These are phyloP conservation scores for Lysandra coridon DNA, from an alignment of 2,888 invertebrate genomes.

Conservation along the genomic window DNA sequence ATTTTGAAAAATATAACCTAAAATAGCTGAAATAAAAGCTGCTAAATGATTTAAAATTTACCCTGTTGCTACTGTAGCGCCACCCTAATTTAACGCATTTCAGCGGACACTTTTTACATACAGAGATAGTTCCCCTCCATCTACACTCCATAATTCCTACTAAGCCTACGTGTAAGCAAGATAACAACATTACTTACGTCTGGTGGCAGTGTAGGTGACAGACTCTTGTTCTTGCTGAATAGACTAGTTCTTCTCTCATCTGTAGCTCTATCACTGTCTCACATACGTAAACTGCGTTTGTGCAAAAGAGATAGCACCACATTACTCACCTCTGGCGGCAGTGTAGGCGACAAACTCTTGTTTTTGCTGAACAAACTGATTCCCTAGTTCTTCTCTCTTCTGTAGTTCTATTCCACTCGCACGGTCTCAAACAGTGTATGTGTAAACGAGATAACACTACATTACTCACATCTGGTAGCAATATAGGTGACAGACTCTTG, in stretches of 20 bases:
- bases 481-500: conserved; percentile 83
- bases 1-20: too few relatives aligned
- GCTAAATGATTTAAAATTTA: too few relatives aligned
- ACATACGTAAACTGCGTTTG: too few relatives aligned
- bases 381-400: conserved; percentile 64
- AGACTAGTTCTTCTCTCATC: conserved; percentile 79
- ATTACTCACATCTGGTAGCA: conserved; percentile 79
- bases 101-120: too few relatives aligned
- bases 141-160: too few relatives aligned
- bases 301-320: neutral
- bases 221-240: conserved; percentile 83
- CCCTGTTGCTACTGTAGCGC: too few relatives aligned
- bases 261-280: neutral
- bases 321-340: conserved; percentile 74
- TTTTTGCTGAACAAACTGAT: conserved; percentile 83
- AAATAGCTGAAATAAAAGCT: too few relatives aligned
- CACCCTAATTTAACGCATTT: too few relatives aligned
- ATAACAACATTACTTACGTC: conserved; percentile 52
- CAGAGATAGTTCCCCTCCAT: too few relatives aligned
- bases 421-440: neutral
- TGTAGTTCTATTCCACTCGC: neutral
- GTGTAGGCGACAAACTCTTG: conserved; percentile 83
- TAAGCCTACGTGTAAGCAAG: too few relatives aligned
- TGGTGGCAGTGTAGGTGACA: conserved; percentile 83
- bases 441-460: neutral